These are phyloP conservation scores for Crax fasciolata DNA, from an alignment of 2,797 vertebrate genomes.

Conservation along the genomic window DNA sequence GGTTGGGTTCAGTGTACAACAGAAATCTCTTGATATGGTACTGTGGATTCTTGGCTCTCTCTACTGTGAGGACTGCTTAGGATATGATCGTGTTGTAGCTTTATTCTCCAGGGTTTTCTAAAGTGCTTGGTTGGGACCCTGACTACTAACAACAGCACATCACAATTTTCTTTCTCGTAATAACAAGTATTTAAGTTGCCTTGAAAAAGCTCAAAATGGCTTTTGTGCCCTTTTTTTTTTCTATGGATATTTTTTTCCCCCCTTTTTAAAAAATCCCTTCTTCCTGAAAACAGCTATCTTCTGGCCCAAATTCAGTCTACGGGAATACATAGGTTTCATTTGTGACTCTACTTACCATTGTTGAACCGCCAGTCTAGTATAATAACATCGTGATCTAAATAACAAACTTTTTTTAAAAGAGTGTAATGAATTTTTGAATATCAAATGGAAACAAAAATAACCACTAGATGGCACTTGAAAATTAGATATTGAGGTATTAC, in stretches of 20 bases:
- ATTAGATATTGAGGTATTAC: constrained; percentile 14
- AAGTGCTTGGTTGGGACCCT: background rate
- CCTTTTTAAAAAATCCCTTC: background rate
- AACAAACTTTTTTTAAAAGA: background rate
- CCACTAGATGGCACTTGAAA: constrained; percentile 83
- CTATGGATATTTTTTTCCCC: fast-evolving
- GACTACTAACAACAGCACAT: background rate
- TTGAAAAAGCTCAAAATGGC: background rate
- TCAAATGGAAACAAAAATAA: constrained; percentile 12
- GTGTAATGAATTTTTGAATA: background rate
- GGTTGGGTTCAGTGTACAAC: background rate
- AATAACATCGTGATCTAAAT: background rate
- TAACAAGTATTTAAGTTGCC: background rate
- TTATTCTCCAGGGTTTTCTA: background rate
- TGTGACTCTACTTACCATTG: background rate
- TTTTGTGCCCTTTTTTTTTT: background rate
- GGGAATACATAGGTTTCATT: background rate
- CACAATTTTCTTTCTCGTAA: background rate
- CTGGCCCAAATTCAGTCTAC: background rate
- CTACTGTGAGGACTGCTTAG: background rate
- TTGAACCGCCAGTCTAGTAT: background rate
- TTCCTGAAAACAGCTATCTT: background rate
- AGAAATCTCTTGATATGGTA: background rate
- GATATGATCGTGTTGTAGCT: background rate
- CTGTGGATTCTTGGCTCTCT: background rate